These are phyloP conservation scores for Hycleus cichorii DNA, from an alignment of 1,140 invertebrate species.

Conservation along the genomic window DNA sequence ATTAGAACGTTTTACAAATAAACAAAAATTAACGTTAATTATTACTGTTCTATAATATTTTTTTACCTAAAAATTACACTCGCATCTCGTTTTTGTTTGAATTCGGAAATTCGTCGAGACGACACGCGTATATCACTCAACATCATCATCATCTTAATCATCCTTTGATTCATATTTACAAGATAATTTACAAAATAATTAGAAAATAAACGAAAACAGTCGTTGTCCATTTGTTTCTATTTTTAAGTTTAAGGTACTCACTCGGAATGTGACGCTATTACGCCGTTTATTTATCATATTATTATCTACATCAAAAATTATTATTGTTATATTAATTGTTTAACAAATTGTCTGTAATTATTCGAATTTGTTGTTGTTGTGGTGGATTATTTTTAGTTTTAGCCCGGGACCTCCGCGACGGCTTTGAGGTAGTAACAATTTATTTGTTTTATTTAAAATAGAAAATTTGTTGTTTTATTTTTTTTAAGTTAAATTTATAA, in stretches of 20 bases:
- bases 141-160: too few species aligned
- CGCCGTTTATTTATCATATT: slow-evolving; percentile 1
- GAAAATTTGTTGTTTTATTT: neutral
- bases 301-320: slow-evolving; percentile 13
- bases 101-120: neutral
- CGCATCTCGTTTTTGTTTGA: slow-evolving; percentile 1
- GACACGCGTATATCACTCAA: slow-evolving; percentile 23
- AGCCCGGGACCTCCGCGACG: slow-evolving; percentile 30
- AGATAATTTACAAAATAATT: slow-evolving; percentile 21
- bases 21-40: too few species aligned
- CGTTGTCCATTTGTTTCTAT: too few species aligned
- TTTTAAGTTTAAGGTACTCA: slow-evolving; percentile 19
- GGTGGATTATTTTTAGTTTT: too few species aligned
- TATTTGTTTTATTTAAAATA: slow-evolving; percentile 7
- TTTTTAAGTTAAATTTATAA: too few species aligned
- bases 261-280: slow-evolving; percentile 20
- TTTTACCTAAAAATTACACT: slow-evolving; percentile 21
- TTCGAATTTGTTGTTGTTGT: too few species aligned
- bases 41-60: too few species aligned
- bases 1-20: too few species aligned
- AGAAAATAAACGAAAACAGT: slow-evolving; percentile 7
- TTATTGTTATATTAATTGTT: too few species aligned
- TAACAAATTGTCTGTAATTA: too few species aligned
- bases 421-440: slow-evolving; percentile 28
- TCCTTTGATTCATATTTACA: slow-evolving; percentile 24